Conservation (phyloP, 2,888 invertebrate species). For the Calameuta idolon region DNA sequence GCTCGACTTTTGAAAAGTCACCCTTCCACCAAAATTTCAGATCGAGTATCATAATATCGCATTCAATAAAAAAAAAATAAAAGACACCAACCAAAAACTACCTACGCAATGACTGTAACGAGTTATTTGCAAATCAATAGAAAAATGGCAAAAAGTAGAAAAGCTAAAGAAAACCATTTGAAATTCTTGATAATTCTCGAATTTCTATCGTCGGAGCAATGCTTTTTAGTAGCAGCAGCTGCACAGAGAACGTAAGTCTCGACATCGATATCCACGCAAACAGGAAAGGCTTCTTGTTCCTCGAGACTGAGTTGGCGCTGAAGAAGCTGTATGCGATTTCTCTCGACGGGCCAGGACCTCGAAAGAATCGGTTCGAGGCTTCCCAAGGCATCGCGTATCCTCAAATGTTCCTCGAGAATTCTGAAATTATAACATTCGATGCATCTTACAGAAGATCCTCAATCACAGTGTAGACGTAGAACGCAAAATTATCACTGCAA, state of each 20-base stretch:
- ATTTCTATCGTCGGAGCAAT: conserved; percentile 47
- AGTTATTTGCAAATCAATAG: not conserved
- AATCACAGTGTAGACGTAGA: not conserved
- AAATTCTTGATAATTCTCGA: conserved; percentile 41
- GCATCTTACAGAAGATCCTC: not conserved
- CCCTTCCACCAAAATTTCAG: no score
- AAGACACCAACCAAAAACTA: no score
- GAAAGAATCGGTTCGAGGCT: conserved; percentile 48
- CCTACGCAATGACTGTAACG: no score
- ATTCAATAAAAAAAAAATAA: no score
- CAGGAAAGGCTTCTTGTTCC: conserved; percentile 51
- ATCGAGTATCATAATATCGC: no score
- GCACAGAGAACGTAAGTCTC: conserved; percentile 55
- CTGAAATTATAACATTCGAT: conserved; percentile 30
- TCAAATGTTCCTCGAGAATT: conserved; percentile 43
- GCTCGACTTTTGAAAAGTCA: no score
- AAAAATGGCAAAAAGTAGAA: not conserved
- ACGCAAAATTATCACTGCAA: conserved; percentile 12
- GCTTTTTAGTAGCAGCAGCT: conserved; percentile 50
- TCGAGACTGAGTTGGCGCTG: conserved; percentile 39
- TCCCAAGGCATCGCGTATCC: conserved; percentile 48
- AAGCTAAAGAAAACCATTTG: conserved; percentile 28
- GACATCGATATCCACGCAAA: conserved; percentile 49
- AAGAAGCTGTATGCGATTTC: conserved; percentile 45
- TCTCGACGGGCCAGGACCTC: conserved; percentile 48